Evolutionary conservation across 2,797 vertebrate genomes (phyloP).

Genomic region (Pyrrhura leucotis): DNA sequence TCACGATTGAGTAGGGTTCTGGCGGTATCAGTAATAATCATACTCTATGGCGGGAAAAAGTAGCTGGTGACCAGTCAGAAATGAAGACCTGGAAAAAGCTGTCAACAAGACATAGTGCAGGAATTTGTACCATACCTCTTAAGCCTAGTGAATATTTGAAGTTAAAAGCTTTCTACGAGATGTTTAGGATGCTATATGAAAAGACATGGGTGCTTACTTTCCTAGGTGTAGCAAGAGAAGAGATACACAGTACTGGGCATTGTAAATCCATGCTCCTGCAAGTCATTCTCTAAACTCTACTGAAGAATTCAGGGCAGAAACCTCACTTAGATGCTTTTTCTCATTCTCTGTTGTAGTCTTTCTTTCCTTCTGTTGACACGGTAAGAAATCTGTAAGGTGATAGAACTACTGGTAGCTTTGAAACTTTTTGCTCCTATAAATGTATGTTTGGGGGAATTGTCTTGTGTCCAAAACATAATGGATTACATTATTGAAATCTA

Average conservation of each 20-base stretch:
- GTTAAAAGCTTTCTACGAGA: not conserved
- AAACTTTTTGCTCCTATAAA: not conserved
- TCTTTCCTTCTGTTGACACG: not conserved
- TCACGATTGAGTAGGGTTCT: not conserved
- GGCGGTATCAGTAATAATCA: not conserved
- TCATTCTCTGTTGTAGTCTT: not conserved
- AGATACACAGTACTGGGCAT: not conserved
- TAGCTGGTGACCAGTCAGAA: not conserved
- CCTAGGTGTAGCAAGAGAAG: not conserved
- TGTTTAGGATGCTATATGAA: not conserved
- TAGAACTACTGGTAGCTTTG: not conserved
- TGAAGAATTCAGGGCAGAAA: not conserved
- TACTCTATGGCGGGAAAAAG: not conserved
- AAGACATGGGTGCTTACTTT: not conserved
- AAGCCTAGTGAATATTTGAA: not conserved
- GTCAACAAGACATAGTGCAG: not conserved
- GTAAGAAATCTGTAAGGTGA: not conserved
- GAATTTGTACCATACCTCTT: not conserved
- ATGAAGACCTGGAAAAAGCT: not conserved
- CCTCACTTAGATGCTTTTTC: not conserved
- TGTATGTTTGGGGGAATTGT: not conserved
- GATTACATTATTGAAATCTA: not conserved
- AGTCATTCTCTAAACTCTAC: not conserved
- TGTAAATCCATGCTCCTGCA: not conserved
- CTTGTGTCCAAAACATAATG: not conserved